These are phyloP conservation scores for Pluvianellus socialis DNA, from an alignment of 2,113 vertebrate species.

Conservation along the genomic window DNA sequence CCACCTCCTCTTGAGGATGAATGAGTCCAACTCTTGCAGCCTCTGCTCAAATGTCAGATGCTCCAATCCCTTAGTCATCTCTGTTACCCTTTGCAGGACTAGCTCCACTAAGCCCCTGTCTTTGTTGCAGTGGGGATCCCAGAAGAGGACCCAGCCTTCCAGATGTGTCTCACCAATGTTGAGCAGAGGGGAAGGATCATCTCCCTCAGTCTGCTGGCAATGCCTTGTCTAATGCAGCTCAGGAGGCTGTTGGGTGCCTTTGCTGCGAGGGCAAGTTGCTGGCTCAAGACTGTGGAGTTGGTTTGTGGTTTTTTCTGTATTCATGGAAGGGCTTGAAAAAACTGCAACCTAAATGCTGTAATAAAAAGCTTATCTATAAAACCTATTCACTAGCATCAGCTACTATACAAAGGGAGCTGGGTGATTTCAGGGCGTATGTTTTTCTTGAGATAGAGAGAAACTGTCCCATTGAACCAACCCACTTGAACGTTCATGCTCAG, in stretches of 20 bases:
- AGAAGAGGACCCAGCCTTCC: neutral
- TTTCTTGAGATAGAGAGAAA: neutral
- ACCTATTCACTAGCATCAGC: neutral
- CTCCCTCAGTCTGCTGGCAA: neutral
- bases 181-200: neutral
- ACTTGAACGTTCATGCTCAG: neutral
- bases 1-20: neutral
- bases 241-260: neutral
- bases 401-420: neutral
- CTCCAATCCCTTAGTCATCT: neutral
- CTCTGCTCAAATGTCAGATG: neutral
- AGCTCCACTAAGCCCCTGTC: neutral
- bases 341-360: neutral
- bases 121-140: neutral
- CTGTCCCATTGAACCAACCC: neutral
- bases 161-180: neutral
- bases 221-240: neutral
- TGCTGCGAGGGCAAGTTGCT: neutral
- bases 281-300: neutral
- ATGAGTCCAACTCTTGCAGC: neutral
- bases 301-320: neutral
- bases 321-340: neutral
- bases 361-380: neutral
- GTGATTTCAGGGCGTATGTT: neutral
- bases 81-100: neutral